These are phyloP conservation scores for Tipula helvola DNA, from an alignment of 2,888 invertebrate species.

Conservation along the genomic window DNA sequence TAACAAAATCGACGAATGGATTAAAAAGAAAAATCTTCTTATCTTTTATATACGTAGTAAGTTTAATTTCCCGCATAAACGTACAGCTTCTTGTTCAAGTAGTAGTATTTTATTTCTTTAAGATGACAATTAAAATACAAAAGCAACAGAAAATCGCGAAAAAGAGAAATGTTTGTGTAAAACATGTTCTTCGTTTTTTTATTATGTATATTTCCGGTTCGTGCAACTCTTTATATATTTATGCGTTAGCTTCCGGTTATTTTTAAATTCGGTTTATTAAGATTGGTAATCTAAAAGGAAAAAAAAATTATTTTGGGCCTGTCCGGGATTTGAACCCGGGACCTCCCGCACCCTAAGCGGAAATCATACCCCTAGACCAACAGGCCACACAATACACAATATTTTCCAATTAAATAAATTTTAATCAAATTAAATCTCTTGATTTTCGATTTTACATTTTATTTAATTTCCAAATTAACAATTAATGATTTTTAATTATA, in stretches of 20 bases:
- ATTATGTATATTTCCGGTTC: neutral
- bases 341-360: conserved; percentile 12
- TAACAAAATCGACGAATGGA: neutral
- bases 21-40: neutral
- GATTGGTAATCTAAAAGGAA: neutral
- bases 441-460: neutral
- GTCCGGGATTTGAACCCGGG: neutral
- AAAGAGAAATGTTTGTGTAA: neutral
- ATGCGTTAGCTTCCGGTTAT: neutral
- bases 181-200: neutral
- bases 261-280: neutral
- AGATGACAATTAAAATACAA: neutral
- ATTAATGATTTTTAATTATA: neutral
- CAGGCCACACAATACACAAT: neutral
- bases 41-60: neutral
- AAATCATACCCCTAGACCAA: conserved; percentile 7
- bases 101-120: neutral
- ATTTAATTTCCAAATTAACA: neutral
- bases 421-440: neutral
- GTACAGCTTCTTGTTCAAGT: neutral
- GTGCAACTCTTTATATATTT: neutral
- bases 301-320: neutral
- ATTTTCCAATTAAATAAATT: too few species aligned
- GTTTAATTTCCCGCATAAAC: neutral
- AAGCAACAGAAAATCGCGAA: neutral